Percentiles rank a stretch among this genome's conserved stretches.
Evolutionary conservation across 2,888 invertebrate species (phyloP).

Genomic region (Tromatobia lineatoria): DNA sequence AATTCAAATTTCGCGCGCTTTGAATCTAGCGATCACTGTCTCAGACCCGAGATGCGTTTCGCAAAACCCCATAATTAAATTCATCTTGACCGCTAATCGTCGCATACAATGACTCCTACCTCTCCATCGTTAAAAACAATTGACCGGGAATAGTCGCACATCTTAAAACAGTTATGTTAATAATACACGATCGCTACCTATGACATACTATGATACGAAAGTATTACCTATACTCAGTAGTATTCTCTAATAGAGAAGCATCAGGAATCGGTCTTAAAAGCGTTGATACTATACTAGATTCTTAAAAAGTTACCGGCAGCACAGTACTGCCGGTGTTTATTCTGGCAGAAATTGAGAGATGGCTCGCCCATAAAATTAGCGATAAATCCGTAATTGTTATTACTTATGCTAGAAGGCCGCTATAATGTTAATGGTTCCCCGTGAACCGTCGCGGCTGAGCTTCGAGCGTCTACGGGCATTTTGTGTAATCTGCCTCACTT

Average conservation of each 20-base stretch:
- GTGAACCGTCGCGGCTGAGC: constrained; percentile 48
- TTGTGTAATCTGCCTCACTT: constrained; percentile 64
- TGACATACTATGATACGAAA: neutral
- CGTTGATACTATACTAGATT: neutral
- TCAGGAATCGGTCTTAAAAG: constrained; percentile 48
- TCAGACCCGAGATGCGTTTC: too few species aligned
- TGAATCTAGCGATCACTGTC: too few species aligned
- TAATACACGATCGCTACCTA: too few species aligned
- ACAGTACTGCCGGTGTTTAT: constrained; percentile 75
- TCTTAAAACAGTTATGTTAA: too few species aligned
- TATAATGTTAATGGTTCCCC: constrained; percentile 71
- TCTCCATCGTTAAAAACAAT: too few species aligned
- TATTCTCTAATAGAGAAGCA: constrained; percentile 31
- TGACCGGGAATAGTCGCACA: too few species aligned
- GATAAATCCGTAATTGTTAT: constrained; percentile 81
- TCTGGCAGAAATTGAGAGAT: constrained; percentile 78
- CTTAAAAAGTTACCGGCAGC: constrained; percentile 8
- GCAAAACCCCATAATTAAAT: too few species aligned
- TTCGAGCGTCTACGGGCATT: constrained; percentile 28
- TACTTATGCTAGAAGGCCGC: constrained; percentile 77
- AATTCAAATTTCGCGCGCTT: too few species aligned
- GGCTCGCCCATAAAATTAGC: constrained; percentile 81
- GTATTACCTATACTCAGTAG: constrained; percentile 23
- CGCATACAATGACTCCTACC: too few species aligned
- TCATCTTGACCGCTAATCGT: neutral